phyloP scores from a whole-genome alignment of 2,113 vertebrate species.

The Peromyscus maniculatus region DNA sequence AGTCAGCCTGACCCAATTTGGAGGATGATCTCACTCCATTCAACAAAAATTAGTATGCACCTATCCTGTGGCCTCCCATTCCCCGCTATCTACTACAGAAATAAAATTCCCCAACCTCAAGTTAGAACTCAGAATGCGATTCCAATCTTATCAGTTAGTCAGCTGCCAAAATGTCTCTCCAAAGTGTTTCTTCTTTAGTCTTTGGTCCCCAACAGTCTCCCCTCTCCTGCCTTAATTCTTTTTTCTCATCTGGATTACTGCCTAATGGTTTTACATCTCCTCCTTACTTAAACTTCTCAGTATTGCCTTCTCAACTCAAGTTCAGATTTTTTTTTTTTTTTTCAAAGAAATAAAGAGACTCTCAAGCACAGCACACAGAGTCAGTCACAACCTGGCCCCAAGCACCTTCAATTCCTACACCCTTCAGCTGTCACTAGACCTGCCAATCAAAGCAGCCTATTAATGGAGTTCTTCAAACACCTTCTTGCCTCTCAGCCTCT shows the following conservation, averaged over 20 bases:
- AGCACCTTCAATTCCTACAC: neutral
- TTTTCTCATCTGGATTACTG: neutral
- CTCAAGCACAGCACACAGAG: neutral
- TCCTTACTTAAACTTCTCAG: neutral
- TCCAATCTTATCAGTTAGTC: constrained; percentile 4
- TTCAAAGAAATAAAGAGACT: constrained; percentile 19
- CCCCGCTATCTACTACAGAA: neutral
- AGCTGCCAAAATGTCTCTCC: constrained; percentile 11
- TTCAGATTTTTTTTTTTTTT: neutral
- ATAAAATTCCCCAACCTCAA: constrained; percentile 24
- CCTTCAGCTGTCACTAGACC: neutral
- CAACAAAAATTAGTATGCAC: neutral
- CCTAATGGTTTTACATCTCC: neutral
- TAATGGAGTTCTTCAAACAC: neutral
- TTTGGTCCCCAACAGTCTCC: neutral
- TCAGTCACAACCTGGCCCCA: neutral
- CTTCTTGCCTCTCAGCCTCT: constrained; percentile 6
- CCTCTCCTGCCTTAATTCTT: neutral
- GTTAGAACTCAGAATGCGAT: neutral
- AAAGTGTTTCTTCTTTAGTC: neutral
- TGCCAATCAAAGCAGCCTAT: neutral
- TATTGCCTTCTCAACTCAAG: constrained; percentile 29
- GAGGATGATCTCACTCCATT: constrained; percentile 27
- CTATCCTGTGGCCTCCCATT: neutral
- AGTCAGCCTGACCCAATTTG: constrained; percentile 37